Conservation (phyloP, 2,888 invertebrate genomes). For the Drymonia ruficornis region DNA sequence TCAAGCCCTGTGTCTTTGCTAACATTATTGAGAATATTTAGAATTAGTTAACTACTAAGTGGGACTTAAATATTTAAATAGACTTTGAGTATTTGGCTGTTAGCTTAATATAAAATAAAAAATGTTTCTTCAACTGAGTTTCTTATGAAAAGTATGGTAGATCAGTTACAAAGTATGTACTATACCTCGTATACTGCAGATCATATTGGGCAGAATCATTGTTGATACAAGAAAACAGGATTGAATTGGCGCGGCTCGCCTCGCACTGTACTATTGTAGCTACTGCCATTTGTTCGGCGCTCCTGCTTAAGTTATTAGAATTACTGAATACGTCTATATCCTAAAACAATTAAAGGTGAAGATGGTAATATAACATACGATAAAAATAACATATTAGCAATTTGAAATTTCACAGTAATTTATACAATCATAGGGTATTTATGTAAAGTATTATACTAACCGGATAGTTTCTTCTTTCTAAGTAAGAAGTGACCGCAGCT, state of each 20-base stretch:
- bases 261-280: constrained; percentile 89
- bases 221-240: constrained; percentile 90
- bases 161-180: background rate
- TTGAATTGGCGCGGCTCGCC: constrained; percentile 89
- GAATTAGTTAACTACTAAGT: too few species aligned
- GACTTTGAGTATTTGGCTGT: too few species aligned
- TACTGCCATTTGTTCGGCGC: constrained; percentile 88
- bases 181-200: constrained; percentile 88
- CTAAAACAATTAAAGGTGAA: constrained; percentile 61
- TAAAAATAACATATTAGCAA: background rate
- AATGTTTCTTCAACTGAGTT: too few species aligned
- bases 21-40: too few species aligned
- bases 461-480: constrained; percentile 88
- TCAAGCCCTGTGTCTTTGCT: too few species aligned
- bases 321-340: constrained; percentile 86
- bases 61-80: too few species aligned
- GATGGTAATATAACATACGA: background rate
- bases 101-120: too few species aligned
- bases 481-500: constrained; percentile 87
- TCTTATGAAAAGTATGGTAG: too few species aligned
- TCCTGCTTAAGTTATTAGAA: constrained; percentile 83
- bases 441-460: constrained; percentile 71
- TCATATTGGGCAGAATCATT: constrained; percentile 90
- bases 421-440: too few species aligned
- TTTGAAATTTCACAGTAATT: background rate